Evolutionary conservation across 1,140 invertebrate genomes (phyloP), one percentile per base, ranked within the genome.

Genomic region (Nymphalis io): DNA sequence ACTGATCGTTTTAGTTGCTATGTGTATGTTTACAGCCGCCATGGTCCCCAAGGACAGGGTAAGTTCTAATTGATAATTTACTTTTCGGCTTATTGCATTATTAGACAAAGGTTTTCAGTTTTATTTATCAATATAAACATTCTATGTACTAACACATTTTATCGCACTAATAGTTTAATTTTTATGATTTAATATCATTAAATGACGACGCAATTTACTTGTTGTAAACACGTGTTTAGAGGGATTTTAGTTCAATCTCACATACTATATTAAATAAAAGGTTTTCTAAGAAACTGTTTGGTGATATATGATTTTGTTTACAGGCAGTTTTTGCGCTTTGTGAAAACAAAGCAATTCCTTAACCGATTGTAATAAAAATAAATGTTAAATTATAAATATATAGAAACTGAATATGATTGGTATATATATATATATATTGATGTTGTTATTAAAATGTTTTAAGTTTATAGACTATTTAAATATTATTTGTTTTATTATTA

Each of bases 31-130:
- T 12, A 44, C 79, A 39, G 69, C 72, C 15, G 80, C 83, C 48
- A 76, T 80, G 73, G 80, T 80, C 5, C 80, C 82, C 8, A 74
- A 70, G 48, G 16, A 73, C 13, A 80, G 78, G 82, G 83, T 85
- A 63, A 85, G 83, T 81, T 13, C 18, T 63, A 51, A 39, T 18
- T 63, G 16, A 51, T 38, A 53, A 27, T 66, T 64, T 39, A 38
- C 44, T 1, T 20, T 48, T 60, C 42, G 23, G 6, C 48, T 61
- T 65, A 15, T 57, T 62, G 38, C 12, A 64, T 20, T 13, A 53
- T 53, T 51, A 20, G 8, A 20, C 5, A 21, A 51, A 51, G 16
- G 1, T 51, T 21, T 16, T 20, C 11, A 46, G 3, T 8, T 51
- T 51, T n/a, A n/a, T n/a, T 16, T 51, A 0, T 51, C 46, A 51